Conservation (phyloP, 2,888 invertebrate genomes). For the Tromatobia lineatoria region DNA sequence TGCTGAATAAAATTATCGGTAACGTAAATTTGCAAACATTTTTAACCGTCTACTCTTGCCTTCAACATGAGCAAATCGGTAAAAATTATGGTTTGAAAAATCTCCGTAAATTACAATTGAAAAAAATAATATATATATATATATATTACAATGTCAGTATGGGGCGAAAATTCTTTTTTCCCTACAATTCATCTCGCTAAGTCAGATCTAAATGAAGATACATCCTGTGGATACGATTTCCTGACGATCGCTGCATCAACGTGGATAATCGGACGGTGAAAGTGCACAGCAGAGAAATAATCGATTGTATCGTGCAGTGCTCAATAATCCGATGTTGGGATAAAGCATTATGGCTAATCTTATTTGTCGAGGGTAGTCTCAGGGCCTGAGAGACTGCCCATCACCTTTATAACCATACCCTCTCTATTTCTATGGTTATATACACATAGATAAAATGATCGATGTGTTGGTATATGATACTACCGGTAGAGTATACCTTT, state of each 20-base stretch:
- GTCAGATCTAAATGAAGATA: no score
- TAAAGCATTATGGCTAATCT: not conserved
- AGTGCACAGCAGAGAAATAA: not conserved
- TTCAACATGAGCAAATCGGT: no score
- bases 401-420: not conserved
- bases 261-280: not conserved
- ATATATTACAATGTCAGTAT: no score
- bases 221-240: not conserved
- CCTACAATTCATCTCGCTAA: no score
- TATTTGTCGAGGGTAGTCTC: not conserved
- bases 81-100: no score
- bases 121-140: no score
- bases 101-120: no score
- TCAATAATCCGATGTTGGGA: not conserved
- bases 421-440: no score
- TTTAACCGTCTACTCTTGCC: no score
- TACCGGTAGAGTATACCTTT: not conserved
- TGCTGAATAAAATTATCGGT: no score
- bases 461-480: not conserved
- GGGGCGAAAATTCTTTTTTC: no score
- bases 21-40: no score
- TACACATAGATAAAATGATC: not conserved
- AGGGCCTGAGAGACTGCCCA: not conserved
- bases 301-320: not conserved
- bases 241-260: not conserved